A percentile compares a stretch with the other conserved stretches of the same genome.
Conservation (phyloP, 2,113 vertebrate genomes). For the Pseudorectes ferrugineus region DNA sequence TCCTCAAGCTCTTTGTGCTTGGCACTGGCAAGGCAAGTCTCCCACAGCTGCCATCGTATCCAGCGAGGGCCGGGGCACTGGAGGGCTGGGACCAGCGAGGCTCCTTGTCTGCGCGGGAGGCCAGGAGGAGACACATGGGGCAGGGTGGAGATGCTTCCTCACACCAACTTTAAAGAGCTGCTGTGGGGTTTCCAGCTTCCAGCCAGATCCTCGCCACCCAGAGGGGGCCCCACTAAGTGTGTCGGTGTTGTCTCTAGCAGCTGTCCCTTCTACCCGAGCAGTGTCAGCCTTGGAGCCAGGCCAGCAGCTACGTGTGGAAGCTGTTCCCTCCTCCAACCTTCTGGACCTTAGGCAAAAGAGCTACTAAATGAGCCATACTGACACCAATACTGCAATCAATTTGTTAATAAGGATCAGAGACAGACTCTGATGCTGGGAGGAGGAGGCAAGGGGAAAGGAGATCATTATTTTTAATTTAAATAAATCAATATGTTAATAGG, state of each 20-base stretch:
- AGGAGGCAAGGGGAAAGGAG: constrained; percentile 1
- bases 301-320: constrained; percentile 47
- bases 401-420: constrained; percentile 54
- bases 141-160: background rate
- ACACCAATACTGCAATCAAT: constrained; percentile 65
- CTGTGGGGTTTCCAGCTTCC: background rate
- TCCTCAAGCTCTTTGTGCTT: background rate
- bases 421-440: constrained; percentile 42
- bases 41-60: background rate
- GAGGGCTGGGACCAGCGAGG: background rate
- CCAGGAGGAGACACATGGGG: background rate
- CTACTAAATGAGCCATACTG: constrained; percentile 63
- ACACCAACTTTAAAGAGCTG: background rate
- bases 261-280: background rate
- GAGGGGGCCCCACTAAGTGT: background rate
- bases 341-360: constrained; percentile 48
- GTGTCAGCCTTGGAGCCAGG: constrained; percentile 4
- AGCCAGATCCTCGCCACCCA: background rate
- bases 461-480: constrained; percentile 73
- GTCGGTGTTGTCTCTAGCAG: background rate
- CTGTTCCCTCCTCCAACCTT: constrained; percentile 32
- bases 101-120: accelerated
- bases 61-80: accelerated
- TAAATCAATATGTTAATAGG: constrained; percentile 63
- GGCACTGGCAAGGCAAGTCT: background rate